Conservation (phyloP, 2,113 vertebrate genomes). For the Ammodytes dubius region DNA sequence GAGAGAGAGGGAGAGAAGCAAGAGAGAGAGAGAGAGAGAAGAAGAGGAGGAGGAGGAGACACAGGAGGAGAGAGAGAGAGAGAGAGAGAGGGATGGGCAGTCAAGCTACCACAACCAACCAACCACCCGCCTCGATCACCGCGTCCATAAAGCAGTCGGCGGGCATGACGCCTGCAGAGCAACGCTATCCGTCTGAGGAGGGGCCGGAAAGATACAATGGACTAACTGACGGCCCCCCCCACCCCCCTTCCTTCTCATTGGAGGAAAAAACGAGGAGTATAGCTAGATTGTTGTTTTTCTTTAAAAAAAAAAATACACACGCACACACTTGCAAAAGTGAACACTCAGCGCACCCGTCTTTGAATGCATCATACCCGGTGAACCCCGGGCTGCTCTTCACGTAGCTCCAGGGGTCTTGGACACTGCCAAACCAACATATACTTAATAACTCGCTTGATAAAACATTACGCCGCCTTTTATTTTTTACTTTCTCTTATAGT, state of each 20-base stretch:
- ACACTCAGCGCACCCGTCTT: constrained; percentile 62
- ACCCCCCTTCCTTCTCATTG: not conserved
- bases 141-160: constrained; percentile 46
- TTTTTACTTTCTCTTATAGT: constrained; percentile 54
- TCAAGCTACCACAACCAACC: constrained; percentile 37
- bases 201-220: not conserved
- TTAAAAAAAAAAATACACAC: constrained; percentile 66
- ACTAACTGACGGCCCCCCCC: not conserved
- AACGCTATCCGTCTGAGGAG: constrained; percentile 24
- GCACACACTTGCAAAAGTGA: constrained; percentile 67
- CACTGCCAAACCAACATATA: constrained; percentile 81
- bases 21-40: constrained; percentile 46
- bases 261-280: constrained; percentile 58
- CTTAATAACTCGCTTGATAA: constrained; percentile 55
- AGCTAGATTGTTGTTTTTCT: constrained; percentile 82
- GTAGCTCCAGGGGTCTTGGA: constrained; percentile 76
- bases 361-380: constrained; percentile 74
- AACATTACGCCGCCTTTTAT: constrained; percentile 56
- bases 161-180: constrained; percentile 34
- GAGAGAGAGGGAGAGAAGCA: constrained; percentile 30
- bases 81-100: constrained; percentile 62
- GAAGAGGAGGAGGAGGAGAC: constrained; percentile 34
- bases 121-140: constrained; percentile 54
- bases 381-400: constrained; percentile 61
- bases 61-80: constrained; percentile 35